These are phyloP conservation scores for Numenius phaeopus DNA, from an alignment of 2,797 vertebrate species.

Conservation along the genomic window DNA sequence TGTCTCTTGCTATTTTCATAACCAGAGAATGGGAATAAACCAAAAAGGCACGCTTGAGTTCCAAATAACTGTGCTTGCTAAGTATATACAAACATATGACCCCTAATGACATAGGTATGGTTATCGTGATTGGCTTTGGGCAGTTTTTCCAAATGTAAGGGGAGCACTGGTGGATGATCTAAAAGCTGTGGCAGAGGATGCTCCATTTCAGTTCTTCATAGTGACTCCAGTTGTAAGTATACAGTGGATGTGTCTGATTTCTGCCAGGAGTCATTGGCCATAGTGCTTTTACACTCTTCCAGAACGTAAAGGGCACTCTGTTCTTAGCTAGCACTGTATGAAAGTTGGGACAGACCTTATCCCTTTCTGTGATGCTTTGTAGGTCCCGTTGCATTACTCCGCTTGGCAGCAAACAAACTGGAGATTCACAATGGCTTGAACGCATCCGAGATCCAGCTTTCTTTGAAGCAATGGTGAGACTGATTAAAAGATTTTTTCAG, in stretches of 20 bases:
- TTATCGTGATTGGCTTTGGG: neutral
- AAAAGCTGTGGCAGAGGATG: neutral
- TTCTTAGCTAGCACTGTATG: neutral
- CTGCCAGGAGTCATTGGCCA: neutral
- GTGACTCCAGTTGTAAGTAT: neutral
- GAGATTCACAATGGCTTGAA: neutral
- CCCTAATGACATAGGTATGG: neutral
- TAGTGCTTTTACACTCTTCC: neutral
- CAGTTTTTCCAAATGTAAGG: neutral
- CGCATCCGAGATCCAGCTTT: neutral
- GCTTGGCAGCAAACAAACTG: neutral
- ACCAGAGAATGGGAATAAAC: neutral
- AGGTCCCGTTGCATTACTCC: neutral
- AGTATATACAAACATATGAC: neutral
- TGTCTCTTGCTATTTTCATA: neutral
- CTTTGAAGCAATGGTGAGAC: neutral
- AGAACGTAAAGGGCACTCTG: neutral
- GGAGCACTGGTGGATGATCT: neutral
- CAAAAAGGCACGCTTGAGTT: neutral
- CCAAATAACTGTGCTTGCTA: neutral
- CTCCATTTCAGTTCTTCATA: neutral
- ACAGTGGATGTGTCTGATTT: neutral
- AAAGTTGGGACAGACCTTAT: neutral
- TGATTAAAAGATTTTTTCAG: neutral
- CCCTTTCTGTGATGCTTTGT: neutral